Percentiles rank a stretch among this genome's conserved stretches.
These are phyloP conservation scores for Gymnothorax reevesii DNA, from an alignment of 2,797 vertebrate species.

Conservation along the genomic window DNA sequence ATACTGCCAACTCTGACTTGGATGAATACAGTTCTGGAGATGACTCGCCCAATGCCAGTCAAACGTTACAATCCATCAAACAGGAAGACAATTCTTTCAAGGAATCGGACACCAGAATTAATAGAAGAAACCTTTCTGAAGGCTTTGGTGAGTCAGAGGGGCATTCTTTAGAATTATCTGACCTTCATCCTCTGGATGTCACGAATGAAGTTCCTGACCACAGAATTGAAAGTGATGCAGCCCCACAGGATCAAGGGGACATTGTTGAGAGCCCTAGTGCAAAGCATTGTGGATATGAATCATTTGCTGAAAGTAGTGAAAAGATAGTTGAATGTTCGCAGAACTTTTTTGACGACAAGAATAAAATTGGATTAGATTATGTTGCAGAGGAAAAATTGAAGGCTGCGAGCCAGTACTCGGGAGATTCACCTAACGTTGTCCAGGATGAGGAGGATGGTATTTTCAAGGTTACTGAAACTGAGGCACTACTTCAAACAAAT, in stretches of 20 bases:
- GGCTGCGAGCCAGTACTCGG: conserved; percentile 27
- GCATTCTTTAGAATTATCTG: conserved; percentile 1
- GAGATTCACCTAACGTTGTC: conserved; percentile 38
- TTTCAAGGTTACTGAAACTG: conserved; percentile 46
- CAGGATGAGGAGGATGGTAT: conserved; percentile 37
- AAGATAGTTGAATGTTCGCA: conserved; percentile 29
- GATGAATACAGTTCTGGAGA: conserved; percentile 55
- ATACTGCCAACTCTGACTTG: conserved; percentile 39
- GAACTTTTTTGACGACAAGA: conserved; percentile 3
- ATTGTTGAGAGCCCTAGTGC: conserved; percentile 37
- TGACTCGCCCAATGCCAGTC: conserved; percentile 59
- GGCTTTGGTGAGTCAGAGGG: conserved; percentile 1
- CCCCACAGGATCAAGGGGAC: conserved; percentile 47
- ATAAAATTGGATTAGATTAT: conserved; percentile 9
- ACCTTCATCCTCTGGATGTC: not conserved
- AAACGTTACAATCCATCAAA: conserved; percentile 39
- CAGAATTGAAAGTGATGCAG: not conserved
- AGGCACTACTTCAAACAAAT: conserved; percentile 44
- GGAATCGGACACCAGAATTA: conserved; percentile 17
- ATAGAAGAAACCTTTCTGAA: not conserved
- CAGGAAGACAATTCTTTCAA: conserved; percentile 16
- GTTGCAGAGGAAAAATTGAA: conserved; percentile 24
- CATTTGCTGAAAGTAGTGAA: conserved; percentile 19
- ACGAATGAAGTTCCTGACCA: not conserved
- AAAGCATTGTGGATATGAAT: conserved; percentile 33